Evolutionary conservation across 2,113 vertebrate species (phyloP).

Genomic region (Cyprinodon variegatus): DNA sequence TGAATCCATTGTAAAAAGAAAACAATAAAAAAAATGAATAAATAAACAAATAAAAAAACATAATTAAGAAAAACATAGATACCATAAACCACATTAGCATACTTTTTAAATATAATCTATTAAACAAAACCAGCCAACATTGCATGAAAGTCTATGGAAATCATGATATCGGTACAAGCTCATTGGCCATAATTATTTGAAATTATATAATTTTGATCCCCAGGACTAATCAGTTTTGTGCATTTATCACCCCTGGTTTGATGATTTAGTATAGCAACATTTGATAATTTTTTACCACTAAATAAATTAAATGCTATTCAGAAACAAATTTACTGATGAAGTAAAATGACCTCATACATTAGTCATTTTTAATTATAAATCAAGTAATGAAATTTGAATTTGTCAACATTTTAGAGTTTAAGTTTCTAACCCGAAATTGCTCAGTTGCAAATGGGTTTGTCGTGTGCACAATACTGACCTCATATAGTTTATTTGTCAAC

Average conservation of each 20-base stretch:
- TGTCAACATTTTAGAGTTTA: not conserved
- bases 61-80: too few species aligned
- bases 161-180: not conserved
- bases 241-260: not conserved
- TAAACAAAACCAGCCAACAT: not conserved
- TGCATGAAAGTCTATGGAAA: not conserved
- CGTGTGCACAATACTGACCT: too few species aligned
- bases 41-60: too few species aligned
- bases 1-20: not conserved
- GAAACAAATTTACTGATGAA: too few species aligned
- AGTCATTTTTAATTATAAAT: not conserved
- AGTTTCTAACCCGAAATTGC: not conserved
- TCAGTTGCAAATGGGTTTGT: not conserved
- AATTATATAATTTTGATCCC: not conserved
- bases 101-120: not conserved
- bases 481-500: too few species aligned
- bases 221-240: not conserved
- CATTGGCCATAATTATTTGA: not conserved
- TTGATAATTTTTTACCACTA: too few species aligned
- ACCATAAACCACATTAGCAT: too few species aligned
- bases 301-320: too few species aligned
- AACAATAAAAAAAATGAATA: not conserved
- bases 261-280: not conserved
- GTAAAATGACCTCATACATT: not conserved
- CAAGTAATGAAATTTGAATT: not conserved